These are phyloP conservation scores for Microtus oregoni DNA, from an alignment of 2,113 vertebrate genomes.

Conservation along the genomic window DNA sequence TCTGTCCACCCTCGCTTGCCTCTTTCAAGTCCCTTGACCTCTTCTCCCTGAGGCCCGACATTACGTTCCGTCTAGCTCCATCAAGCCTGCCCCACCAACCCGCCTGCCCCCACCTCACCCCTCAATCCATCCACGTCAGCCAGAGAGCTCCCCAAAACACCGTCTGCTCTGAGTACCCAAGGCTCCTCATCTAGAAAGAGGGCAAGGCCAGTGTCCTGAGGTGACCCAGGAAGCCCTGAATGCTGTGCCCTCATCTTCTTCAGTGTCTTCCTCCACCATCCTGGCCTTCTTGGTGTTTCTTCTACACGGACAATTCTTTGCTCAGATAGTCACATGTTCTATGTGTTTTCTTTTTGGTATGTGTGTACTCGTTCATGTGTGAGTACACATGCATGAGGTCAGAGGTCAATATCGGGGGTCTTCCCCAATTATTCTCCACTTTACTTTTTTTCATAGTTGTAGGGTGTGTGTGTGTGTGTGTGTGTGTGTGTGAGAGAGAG, in stretches of 20 bases:
- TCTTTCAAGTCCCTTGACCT: neutral
- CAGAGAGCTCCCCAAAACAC: neutral
- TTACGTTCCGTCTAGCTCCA: neutral
- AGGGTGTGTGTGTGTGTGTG: no score
- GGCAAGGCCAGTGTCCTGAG: neutral
- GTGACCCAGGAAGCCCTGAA: neutral
- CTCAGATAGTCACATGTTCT: no score
- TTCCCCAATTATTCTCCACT: neutral
- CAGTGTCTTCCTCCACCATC: fast-evolving
- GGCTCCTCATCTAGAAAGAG: neutral
- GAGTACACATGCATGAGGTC: neutral
- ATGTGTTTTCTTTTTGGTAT: neutral
- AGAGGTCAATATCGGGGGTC: neutral
- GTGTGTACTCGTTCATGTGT: neutral
- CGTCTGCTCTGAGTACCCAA: neutral
- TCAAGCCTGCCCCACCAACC: neutral
- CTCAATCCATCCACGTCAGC: neutral
- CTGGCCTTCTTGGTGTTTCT: neutral
- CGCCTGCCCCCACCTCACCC: neutral
- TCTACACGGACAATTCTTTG: neutral
- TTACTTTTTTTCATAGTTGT: neutral
- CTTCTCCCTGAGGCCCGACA: neutral
- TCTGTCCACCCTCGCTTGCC: no score
- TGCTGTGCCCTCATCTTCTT: no score
- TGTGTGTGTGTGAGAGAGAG: no score